Base-by-base conservation (phyloP, 2,888 invertebrate species). In the Tachystola acroxantha region DNA sequence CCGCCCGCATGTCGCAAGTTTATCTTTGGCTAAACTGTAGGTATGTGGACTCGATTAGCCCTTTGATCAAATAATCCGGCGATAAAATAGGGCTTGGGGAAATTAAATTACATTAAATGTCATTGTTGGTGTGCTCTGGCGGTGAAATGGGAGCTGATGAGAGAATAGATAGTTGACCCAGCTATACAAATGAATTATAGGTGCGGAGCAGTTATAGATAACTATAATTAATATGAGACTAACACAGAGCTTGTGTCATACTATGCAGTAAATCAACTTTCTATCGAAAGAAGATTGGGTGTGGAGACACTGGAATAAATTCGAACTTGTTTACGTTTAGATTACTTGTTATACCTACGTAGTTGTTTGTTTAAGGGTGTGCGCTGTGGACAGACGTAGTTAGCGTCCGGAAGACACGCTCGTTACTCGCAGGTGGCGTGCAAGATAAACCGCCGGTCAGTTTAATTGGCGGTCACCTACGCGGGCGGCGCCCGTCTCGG, bases 1-100 rank as follows among this genome's bases (percentile, higher is more conserved):
- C 58, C 70, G 76, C 85, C 85, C 85, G 85, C 85, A 85, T 85
- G 82, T 84, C 82, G 81, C 80, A 76, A 85, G 85, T 86, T 86
- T 86, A 86, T 85, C 85, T 86, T 84, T 70, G 66, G 71, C 74
- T 78, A 78, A 81, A 81, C 75, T 77, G 81, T 84, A 79, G 76
- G 78, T 81, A 80, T 81, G 80, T 79, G 77, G 71, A 81, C 79
- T 75, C 81, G 81, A 86, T 86, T 85, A 84, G 85, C 78, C 85
- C 85, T 85, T 85, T 85, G 85, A 86, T 86, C 85, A 84, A 86
- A 85, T 85, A 84, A 84, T 80, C 76, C 76, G 45, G 57, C 69
- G 77, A 85, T 85, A 81, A 85, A 85, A 72, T 79, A 75, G 78
- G 76, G 76, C 70, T 75, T 68, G 63, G 64, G 76, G 79, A 81